phyloP scores from a whole-genome alignment of 2,888 invertebrate genomes.

The Alcis repandata region DNA sequence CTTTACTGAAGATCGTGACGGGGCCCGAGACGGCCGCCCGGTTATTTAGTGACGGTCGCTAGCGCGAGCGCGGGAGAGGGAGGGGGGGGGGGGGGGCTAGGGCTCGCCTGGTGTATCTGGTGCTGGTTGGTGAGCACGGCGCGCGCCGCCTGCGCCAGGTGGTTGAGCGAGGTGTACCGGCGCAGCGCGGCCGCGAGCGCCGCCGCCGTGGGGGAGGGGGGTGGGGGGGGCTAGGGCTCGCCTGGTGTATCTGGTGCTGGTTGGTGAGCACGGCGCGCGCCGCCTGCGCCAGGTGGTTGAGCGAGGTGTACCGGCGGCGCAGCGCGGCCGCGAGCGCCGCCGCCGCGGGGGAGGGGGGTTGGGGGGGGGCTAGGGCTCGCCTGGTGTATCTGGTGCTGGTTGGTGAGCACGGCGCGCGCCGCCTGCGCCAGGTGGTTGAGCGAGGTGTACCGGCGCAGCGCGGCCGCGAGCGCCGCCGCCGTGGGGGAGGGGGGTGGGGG shows the following conservation, averaged over 20 bases:
- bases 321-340: constrained; percentile 94
- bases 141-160: constrained; percentile 97
- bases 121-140: constrained; percentile 97
- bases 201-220: too few species aligned
- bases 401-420: constrained; percentile 97
- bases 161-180: constrained; percentile 98
- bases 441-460: constrained; percentile 97
- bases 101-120: constrained; percentile 94
- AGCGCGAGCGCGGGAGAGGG: constrained; percentile 93
- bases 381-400: constrained; percentile 97
- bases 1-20: too few species aligned
- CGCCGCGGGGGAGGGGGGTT: constrained; percentile 93
- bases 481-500: too few species aligned
- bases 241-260: constrained; percentile 96
- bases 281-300: constrained; percentile 94
- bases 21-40: constrained; percentile 93
- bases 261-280: constrained; percentile 97
- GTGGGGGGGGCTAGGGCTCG: too few species aligned
- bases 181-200: constrained; percentile 98
- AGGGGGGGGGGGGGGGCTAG: constrained; percentile 92
- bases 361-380: too few species aligned
- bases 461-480: constrained; percentile 97
- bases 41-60: constrained; percentile 92
- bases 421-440: constrained; percentile 98
- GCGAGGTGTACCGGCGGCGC: constrained; percentile 96